Percentiles rank a stretch among this genome's conserved stretches.
These are phyloP conservation scores for Pipistrellus pygmaeus DNA, from an alignment of 2,797 vertebrate genomes.

Conservation along the genomic window DNA sequence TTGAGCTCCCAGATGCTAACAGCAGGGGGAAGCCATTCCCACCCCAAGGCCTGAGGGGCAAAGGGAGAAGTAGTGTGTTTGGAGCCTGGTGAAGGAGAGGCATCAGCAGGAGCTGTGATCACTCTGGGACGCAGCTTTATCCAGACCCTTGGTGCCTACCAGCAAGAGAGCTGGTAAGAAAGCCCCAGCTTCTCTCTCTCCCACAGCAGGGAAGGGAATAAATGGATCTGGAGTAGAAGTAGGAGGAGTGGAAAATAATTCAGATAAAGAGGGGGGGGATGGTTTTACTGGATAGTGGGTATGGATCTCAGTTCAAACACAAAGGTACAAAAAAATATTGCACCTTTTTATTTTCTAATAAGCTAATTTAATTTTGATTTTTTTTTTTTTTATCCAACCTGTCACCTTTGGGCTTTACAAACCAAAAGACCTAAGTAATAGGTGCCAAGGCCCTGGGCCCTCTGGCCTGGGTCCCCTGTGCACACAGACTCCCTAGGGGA, in stretches of 20 bases:
- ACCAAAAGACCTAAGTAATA: background rate
- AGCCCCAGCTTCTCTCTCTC: background rate
- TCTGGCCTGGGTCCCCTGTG: background rate
- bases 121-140: background rate
- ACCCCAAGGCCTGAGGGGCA: background rate
- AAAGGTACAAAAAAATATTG: background rate
- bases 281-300: background rate
- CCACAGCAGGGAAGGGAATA: background rate
- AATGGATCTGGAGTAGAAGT: background rate
- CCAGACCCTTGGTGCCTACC: background rate
- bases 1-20: too few species aligned
- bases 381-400: background rate
- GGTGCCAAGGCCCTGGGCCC: background rate
- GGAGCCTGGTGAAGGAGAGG: background rate
- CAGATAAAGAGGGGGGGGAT: background rate
- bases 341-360: background rate
- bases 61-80: background rate
- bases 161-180: background rate
- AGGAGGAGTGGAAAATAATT: background rate
- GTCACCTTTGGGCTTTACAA: background rate
- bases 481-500: background rate
- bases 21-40: background rate
- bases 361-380: conserved; percentile 9
- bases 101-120: background rate
- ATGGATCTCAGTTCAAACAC: background rate